Percentiles rank a stretch among this genome's conserved stretches.
phyloP scores from a whole-genome alignment of 2,888 invertebrate genomes.

The Embidobia sp. region DNA sequence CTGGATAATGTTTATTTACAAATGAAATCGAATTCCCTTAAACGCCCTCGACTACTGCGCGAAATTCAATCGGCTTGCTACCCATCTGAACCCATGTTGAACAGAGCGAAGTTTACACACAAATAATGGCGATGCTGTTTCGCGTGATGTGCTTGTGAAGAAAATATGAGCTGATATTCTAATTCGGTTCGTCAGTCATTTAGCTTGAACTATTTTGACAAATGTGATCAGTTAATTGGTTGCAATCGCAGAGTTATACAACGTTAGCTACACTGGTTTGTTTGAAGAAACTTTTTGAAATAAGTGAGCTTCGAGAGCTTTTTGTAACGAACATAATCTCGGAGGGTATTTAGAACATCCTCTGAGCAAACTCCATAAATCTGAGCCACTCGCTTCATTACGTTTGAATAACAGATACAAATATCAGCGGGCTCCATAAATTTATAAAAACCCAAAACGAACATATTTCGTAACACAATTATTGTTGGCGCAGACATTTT shows the following conservation, averaged over 20 bases:
- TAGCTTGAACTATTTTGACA: no score
- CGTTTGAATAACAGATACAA: not conserved
- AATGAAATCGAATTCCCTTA: slow-evolving; percentile 22
- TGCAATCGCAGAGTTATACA: no score
- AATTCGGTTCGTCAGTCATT: no score
- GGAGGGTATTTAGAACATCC: not conserved
- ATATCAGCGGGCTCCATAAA: slow-evolving; percentile 11
- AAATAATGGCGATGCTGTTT: no score
- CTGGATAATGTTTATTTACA: slow-evolving; percentile 31
- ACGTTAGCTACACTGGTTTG: no score
- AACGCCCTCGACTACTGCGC: slow-evolving; percentile 3
- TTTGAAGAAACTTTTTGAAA: no score
- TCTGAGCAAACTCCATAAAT: slow-evolving; percentile 12
- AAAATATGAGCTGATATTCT: no score
- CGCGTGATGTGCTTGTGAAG: no score
- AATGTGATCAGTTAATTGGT: no score
- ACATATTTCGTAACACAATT: slow-evolving; percentile 21
- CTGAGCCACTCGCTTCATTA: slow-evolving; percentile 6
- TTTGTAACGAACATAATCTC: not conserved
- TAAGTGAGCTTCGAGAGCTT: no score
- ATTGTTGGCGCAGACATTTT: slow-evolving; percentile 10
- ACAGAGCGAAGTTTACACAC: not conserved
- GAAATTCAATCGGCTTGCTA: slow-evolving; percentile 22
- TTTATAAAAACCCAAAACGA: slow-evolving; percentile 27
- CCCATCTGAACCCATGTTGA: slow-evolving; percentile 5